These are phyloP conservation scores for Rhamphomyia laevipes DNA, from an alignment of 2,888 invertebrate genomes.

Conservation along the genomic window DNA sequence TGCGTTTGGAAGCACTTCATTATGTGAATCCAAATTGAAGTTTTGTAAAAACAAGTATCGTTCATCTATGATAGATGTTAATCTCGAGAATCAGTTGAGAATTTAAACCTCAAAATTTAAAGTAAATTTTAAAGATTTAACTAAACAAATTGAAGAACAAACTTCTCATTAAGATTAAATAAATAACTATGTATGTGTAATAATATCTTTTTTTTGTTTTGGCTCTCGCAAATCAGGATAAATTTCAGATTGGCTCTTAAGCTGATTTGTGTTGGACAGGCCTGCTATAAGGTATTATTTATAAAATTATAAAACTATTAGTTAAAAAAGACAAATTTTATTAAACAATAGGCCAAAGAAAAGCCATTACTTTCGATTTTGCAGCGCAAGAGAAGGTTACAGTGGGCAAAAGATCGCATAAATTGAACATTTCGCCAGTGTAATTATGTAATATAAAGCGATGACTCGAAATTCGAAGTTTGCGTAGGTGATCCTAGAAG, in stretches of 20 bases:
- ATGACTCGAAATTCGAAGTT: too few relatives aligned
- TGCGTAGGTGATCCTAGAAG: too few relatives aligned
- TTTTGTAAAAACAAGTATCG: too few relatives aligned
- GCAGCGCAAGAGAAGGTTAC: too few relatives aligned
- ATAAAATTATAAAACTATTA: too few relatives aligned
- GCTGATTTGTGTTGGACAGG: not conserved
- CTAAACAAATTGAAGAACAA: not conserved
- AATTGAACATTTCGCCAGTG: too few relatives aligned
- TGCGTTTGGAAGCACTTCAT: not conserved
- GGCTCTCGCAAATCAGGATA: not conserved
- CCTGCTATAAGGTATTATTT: not conserved
- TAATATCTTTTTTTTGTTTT: not conserved
- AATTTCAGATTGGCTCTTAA: not conserved
- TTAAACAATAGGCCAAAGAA: too few relatives aligned
- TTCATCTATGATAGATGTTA: not conserved
- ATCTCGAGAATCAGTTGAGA: not conserved
- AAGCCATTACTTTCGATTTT: too few relatives aligned
- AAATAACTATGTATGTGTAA: not conserved
- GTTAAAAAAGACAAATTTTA: too few relatives aligned
- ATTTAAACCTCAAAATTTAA: not conserved
- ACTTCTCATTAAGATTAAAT: not conserved
- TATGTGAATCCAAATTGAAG: not conserved
- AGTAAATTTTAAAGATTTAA: not conserved
- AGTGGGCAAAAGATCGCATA: too few relatives aligned
- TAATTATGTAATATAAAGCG: too few relatives aligned